Percentiles rank a stretch among this genome's conserved stretches.
Conservation (phyloP, 1,140 invertebrate species). For the Acromyrmex charruanus region DNA sequence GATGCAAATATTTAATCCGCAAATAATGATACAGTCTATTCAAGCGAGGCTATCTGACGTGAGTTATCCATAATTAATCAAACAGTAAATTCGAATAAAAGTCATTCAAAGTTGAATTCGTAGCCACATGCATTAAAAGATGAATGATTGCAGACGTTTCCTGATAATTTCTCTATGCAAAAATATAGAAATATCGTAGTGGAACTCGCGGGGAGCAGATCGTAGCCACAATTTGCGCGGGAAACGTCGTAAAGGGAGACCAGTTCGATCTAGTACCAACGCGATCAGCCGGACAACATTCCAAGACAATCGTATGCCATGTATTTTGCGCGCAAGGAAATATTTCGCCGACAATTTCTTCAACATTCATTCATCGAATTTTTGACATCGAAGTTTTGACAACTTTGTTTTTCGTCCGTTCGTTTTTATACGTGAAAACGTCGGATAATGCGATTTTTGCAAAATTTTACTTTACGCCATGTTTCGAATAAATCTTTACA, state of each 20-base stretch:
- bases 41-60: no score
- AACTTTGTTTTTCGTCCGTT: background rate
- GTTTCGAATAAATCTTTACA: background rate
- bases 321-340: background rate
- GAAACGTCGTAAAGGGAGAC: conserved; percentile 26
- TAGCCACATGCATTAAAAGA: no score
- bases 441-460: background rate
- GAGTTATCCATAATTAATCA: background rate
- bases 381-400: background rate
- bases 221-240: conserved; percentile 48
- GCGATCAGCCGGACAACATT: conserved; percentile 48
- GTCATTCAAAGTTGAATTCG: background rate
- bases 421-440: background rate
- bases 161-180: background rate
- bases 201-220: conserved; percentile 39
- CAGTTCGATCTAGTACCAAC: background rate
- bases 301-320: conserved; percentile 31
- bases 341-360: background rate
- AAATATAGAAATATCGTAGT: no score
- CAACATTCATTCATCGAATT: background rate
- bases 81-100: background rate
- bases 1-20: conserved; percentile 33
- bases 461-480: background rate
- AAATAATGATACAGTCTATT: conserved; percentile 19
- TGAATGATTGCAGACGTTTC: no score